Conservation (phyloP, 2,797 vertebrate genomes). For the Threskiornis aethiopicus region DNA sequence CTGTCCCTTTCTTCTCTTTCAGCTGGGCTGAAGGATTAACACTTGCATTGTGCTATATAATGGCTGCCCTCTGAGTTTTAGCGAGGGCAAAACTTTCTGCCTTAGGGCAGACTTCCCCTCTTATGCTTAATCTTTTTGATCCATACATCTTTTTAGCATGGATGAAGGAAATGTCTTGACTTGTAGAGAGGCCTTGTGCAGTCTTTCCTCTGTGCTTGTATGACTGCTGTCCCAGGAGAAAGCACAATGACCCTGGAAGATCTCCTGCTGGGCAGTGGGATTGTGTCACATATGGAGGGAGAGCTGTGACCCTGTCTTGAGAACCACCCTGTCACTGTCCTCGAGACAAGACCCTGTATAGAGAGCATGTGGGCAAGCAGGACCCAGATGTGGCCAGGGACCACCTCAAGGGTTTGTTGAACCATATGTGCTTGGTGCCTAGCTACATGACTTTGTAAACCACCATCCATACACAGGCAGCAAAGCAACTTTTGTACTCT, state of each 20-base stretch:
- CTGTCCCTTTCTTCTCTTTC: neutral
- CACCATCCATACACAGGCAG: accelerated
- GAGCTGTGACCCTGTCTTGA: neutral
- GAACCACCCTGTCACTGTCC: neutral
- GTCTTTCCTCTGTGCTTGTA: neutral
- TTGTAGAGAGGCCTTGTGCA: neutral
- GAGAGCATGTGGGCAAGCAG: neutral
- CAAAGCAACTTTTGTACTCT: neutral
- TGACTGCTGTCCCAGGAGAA: neutral
- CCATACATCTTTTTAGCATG: neutral
- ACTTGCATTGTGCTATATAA: neutral
- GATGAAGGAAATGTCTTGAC: neutral
- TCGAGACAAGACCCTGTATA: neutral
- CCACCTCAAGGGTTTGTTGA: neutral
- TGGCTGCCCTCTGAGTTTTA: neutral
- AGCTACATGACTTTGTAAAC: neutral
- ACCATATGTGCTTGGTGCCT: neutral
- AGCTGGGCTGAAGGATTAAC: neutral
- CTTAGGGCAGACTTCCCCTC: neutral
- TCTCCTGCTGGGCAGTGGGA: neutral
- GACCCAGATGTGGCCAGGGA: accelerated
- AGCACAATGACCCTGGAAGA: neutral
- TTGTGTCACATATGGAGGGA: neutral
- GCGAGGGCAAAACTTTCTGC: neutral
- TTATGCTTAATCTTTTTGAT: neutral